Evolutionary conservation across 2,888 invertebrate genomes (phyloP).

Genomic region (Coelopa pilipes): DNA sequence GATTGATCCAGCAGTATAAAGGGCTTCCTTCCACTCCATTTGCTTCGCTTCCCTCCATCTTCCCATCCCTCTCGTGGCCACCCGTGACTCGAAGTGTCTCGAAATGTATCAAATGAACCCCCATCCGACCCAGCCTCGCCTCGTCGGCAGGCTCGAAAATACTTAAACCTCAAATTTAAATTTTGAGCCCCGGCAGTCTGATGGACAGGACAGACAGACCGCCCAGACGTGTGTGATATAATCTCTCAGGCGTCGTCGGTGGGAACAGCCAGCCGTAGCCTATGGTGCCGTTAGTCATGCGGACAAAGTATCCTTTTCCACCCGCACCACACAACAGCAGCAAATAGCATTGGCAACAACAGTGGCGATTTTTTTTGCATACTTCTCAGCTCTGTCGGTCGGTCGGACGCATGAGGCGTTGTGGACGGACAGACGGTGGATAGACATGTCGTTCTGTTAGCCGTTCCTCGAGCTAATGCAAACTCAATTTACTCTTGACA

Average conservation of each 20-base stretch:
- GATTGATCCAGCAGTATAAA: no score
- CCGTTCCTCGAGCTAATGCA: conserved; percentile 25
- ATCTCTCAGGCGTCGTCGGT: conserved; percentile 11
- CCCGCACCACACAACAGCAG: no score
- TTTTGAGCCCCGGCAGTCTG: neutral
- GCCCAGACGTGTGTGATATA: neutral
- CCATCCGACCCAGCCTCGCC: neutral
- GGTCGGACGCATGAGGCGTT: no score
- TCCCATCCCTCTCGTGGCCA: no score
- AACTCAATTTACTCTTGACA: conserved; percentile 41
- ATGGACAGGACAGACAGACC: neutral
- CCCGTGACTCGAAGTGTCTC: neutral
- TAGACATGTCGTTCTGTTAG: neutral
- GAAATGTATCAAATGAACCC: conserved; percentile 23
- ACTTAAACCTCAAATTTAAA: conserved; percentile 6
- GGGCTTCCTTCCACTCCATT: no score
- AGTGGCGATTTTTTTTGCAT: neutral
- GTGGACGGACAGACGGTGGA: neutral
- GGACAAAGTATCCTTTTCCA: conserved; percentile 14
- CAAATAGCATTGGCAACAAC: no score
- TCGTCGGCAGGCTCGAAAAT: conserved; percentile 1
- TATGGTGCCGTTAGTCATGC: conserved; percentile 17
- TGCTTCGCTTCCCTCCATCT: no score
- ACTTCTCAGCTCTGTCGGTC: neutral
- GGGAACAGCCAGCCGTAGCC: neutral